Base-by-base conservation (phyloP, 2,797 vertebrate genomes). In the Leptoclinus maculatus region DNA sequence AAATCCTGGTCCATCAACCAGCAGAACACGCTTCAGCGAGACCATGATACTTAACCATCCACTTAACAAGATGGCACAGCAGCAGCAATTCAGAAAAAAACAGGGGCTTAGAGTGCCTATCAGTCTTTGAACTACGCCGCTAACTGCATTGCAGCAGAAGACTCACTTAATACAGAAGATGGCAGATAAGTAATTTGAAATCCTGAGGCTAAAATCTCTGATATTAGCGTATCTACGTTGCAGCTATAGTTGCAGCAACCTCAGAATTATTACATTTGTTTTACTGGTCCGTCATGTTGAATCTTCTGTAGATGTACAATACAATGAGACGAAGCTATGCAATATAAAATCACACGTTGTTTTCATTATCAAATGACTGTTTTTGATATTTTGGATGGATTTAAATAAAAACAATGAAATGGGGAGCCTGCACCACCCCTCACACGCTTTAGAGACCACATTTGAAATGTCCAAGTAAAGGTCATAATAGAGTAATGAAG, bases 41-140 rank as follows among this genome's bases (percentile, higher is more conserved):
- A 76, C 76, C 76, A 66, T 68, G 84, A 82, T 79, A 87, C 87
- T 92, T 88, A 90, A 86, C 84, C 80, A 78, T 86, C 85, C 80
- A 89, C 88, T 91, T 91, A 90, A 90, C 82, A 78, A 87, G 88
- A 89, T 86, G 78, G 84, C 80, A 84, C 70, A 81, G 88, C 83
- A 83, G 89, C 80, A 80, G 83, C 68, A 87, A 75, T 92, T 83
- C 80, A 74, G 27, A 23, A 54, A 53, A 25, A 74, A 76, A 78
- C 86, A 71, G 47, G 38, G 63, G n/a, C 67, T 13, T 56, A 82
- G 74, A 80, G 83, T 65, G 76, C 66, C 83, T 59, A 88, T 87
- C 83, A 80, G 85, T 90, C 88, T 90, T 87, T 87, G 82, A 92
- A 87, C 86, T 62, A 54, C 27, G 47, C 71, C 68, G 74, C 71